Evolutionary conservation across 2,797 vertebrate species (phyloP).

Genomic region (Oophaga sylvatica): DNA sequence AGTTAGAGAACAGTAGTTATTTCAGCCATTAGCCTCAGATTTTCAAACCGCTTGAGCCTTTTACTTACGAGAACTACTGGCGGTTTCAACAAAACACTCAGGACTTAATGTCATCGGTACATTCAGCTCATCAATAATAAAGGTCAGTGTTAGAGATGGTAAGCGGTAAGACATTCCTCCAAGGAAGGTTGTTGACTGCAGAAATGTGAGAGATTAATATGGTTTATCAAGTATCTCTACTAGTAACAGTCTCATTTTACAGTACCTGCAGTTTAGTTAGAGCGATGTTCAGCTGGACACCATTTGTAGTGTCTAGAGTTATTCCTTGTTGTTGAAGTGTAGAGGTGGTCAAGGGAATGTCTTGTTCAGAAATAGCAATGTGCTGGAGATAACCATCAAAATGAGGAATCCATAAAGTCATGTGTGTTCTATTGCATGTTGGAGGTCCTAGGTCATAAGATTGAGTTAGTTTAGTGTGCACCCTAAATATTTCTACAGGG

Average conservation of each 20-base stretch:
- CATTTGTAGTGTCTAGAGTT: slow-evolving; percentile 61
- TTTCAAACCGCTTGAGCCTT: no score
- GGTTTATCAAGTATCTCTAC: not conserved
- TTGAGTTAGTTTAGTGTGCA: not conserved
- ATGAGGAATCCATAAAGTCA: slow-evolving; percentile 71
- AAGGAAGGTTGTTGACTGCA: accelerated
- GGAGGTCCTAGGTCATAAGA: slow-evolving; percentile 66
- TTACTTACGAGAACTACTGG: not conserved
- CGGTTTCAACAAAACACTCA: slow-evolving; percentile 63
- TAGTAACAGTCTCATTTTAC: slow-evolving; percentile 36
- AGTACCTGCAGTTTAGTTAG: slow-evolving; percentile 63
- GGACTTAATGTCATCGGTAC: slow-evolving; percentile 66
- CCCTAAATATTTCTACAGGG: no score
- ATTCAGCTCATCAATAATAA: slow-evolving; percentile 58
- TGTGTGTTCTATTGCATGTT: slow-evolving; percentile 72
- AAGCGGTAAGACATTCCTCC: slow-evolving; percentile 39
- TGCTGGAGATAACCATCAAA: slow-evolving; percentile 68
- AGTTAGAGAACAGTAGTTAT: not conserved
- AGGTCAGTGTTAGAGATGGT: slow-evolving; percentile 67
- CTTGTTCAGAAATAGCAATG: slow-evolving; percentile 62
- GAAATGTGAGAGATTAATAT: not conserved
- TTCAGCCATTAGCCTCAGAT: not conserved
- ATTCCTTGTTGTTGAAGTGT: slow-evolving; percentile 65
- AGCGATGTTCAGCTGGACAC: slow-evolving; percentile 66
- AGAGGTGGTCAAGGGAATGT: slow-evolving; percentile 48